Evolutionary conservation across 2,113 vertebrate genomes (phyloP).

Genomic region (Herpailurus yagouaroundi): DNA sequence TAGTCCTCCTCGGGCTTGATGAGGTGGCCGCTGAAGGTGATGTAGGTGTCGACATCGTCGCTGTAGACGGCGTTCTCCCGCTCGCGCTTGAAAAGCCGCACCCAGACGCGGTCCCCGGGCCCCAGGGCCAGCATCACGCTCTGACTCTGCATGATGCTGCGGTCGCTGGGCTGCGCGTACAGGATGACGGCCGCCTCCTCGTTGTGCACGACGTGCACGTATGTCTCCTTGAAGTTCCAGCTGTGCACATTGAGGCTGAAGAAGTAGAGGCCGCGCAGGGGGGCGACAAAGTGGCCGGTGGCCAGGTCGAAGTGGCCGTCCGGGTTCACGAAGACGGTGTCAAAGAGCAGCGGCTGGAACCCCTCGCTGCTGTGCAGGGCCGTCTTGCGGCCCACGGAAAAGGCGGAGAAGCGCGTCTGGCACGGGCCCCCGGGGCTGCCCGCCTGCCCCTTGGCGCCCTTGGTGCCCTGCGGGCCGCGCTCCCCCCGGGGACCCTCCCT

Average conservation of each 20-base stretch:
- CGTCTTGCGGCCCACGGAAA: conserved; percentile 94
- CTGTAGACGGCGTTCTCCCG: conserved; percentile 96
- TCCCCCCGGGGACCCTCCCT: conserved; percentile 88
- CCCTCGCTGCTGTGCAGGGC: conserved; percentile 95
- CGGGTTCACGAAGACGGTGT: conserved; percentile 95
- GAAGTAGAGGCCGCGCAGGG: conserved; percentile 92
- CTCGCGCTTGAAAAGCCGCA: conserved; percentile 94
- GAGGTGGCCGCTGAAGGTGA: conserved; percentile 96
- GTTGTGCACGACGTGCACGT: conserved; percentile 95
- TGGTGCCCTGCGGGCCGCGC: conserved; percentile 87
- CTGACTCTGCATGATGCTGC: conserved; percentile 99
- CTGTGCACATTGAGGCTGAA: conserved; percentile 98
- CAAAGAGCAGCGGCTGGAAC: conserved; percentile 93
- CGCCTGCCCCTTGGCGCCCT: conserved; percentile 92
- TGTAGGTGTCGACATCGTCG: conserved; percentile 94
- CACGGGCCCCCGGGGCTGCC: conserved; percentile 92
- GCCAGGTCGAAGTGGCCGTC: conserved; percentile 96
- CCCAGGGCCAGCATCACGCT: conserved; percentile 93
- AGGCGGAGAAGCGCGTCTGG: conserved; percentile 90
- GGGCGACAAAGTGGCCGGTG: conserved; percentile 93
- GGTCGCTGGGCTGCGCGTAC: conserved; percentile 95
- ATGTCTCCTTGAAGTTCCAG: conserved; percentile 99
- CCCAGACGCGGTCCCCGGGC: conserved; percentile 93
- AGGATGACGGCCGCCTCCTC: conserved; percentile 92
- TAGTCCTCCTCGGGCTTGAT: conserved; percentile 89